Evolutionary conservation across 2,113 vertebrate species (phyloP).

Genomic region (Takifugu bimaculatus): DNA sequence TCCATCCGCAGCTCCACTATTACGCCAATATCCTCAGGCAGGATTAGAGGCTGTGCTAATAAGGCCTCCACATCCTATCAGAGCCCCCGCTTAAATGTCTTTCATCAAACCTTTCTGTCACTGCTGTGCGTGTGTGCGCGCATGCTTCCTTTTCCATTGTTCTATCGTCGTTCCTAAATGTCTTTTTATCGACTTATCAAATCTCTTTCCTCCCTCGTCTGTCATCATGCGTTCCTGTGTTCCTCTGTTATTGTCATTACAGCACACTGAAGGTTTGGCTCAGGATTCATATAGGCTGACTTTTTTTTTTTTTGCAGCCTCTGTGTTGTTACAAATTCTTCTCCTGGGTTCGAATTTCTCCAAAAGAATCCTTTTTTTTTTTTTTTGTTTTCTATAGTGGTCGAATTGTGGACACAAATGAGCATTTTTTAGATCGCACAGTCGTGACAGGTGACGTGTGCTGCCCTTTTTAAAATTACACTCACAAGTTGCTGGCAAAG

Average conservation of each 20-base stretch:
- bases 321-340: conserved; percentile 15
- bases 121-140: not conserved
- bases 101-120: conserved; percentile 19
- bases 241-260: conserved; percentile 50
- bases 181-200: conserved; percentile 43
- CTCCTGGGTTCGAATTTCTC: conserved; percentile 17
- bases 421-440: conserved; percentile 24
- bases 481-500: conserved; percentile 31
- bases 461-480: conserved; percentile 49
- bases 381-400: conserved; percentile 11
- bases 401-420: conserved; percentile 38
- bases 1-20: conserved; percentile 53
- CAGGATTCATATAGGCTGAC: conserved; percentile 36
- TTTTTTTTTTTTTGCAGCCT: conserved; percentile 43
- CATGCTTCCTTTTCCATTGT: conserved; percentile 30
- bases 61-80: conserved; percentile 38
- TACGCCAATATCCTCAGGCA: conserved; percentile 43
- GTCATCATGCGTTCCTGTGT: conserved; percentile 21
- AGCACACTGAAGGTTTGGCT: conserved; percentile 33
- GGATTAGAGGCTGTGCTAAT: conserved; percentile 53
- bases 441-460: conserved; percentile 35
- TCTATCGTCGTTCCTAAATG: conserved; percentile 8
- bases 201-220: conserved; percentile 33
- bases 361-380: conserved; percentile 1
- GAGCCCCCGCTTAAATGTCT: conserved; percentile 51